Conservation (phyloP, 1,140 invertebrate genomes). For the Drosophila nannoptera region DNA sequence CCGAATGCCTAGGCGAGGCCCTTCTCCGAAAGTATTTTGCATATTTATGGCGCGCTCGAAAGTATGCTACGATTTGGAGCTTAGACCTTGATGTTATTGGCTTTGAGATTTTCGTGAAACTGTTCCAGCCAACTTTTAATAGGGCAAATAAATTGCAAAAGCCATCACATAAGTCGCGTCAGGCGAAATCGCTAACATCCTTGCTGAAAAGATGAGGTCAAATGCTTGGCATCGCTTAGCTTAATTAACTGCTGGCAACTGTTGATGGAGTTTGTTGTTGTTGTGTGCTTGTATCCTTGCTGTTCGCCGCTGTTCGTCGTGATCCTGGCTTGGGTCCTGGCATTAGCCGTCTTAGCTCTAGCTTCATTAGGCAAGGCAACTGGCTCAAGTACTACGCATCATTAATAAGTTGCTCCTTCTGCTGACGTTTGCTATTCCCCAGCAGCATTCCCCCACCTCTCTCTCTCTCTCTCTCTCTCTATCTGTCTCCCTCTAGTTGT, state of each 20-base stretch:
- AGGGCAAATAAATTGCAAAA: constrained; percentile 62
- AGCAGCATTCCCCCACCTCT: neutral
- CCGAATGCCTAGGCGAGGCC: constrained; percentile 9
- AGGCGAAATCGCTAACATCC: constrained; percentile 25
- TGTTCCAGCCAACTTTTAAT: constrained; percentile 49
- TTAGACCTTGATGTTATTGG: constrained; percentile 24
- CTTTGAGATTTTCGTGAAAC: constrained; percentile 8
- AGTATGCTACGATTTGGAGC: constrained; percentile 59
- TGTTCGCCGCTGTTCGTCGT: neutral
- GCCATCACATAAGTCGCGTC: constrained; percentile 22
- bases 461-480: neutral
- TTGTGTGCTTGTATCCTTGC: neutral
- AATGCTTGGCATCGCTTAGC: constrained; percentile 63
- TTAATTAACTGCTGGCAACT: constrained; percentile 72
- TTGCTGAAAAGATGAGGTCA: constrained; percentile 33
- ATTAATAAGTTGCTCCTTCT: constrained; percentile 61
- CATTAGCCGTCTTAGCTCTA: constrained; percentile 28
- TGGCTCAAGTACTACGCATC: constrained; percentile 43
- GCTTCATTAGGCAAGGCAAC: constrained; percentile 56
- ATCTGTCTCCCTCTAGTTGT: too few relatives aligned
- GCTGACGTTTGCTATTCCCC: constrained; percentile 50
- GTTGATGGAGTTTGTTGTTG: constrained; percentile 55
- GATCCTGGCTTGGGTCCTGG: constrained; percentile 13
- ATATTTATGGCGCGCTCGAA: constrained; percentile 58
- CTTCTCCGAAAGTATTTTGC: constrained; percentile 46